A percentile compares a stretch with the other conserved stretches of the same genome.
phyloP scores from a whole-genome alignment of 2,797 vertebrate genomes.

The Rhadinocentrus ornatus region DNA sequence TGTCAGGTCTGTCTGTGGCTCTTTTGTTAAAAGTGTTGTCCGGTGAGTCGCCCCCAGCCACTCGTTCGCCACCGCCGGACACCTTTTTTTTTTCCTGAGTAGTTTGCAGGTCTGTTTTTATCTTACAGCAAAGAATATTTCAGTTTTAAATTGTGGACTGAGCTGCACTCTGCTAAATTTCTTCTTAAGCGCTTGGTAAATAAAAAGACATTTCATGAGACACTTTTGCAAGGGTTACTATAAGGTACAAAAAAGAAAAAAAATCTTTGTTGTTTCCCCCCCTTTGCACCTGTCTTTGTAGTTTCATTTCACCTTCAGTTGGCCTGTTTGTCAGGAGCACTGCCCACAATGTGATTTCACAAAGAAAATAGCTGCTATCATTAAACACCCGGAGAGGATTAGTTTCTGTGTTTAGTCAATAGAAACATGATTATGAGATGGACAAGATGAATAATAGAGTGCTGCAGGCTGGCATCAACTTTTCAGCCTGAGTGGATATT shows the following conservation, averaged over 20 bases:
- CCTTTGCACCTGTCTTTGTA: not conserved
- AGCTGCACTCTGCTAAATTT: slow-evolving; percentile 18
- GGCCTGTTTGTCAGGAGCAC: slow-evolving; percentile 31
- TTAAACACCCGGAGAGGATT: slow-evolving; percentile 59
- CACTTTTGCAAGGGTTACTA: not conserved
- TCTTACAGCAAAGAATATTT: slow-evolving; percentile 28
- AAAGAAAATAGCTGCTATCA: slow-evolving; percentile 56
- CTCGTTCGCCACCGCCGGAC: no score
- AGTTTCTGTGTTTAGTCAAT: slow-evolving; percentile 67
- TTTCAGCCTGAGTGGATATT: slow-evolving; percentile 55
- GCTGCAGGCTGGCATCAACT: slow-evolving; percentile 37
- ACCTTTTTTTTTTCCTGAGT: no score
- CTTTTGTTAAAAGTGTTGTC: no score
- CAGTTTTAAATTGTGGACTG: slow-evolving; percentile 18
- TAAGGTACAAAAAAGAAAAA: slow-evolving; percentile 10
- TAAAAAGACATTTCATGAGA: slow-evolving; percentile 21
- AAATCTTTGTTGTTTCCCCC: not conserved
- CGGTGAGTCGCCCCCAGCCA: no score
- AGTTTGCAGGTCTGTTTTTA: no score
- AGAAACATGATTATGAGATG: slow-evolving; percentile 62
- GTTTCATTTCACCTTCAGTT: slow-evolving; percentile 43
- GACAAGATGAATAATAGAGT: slow-evolving; percentile 50
- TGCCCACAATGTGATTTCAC: slow-evolving; percentile 54
- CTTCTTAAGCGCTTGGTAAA: slow-evolving; percentile 24
- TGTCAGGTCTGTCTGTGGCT: no score